Base-by-base conservation (phyloP, 2,888 invertebrate species). In the Temnothorax rugatulus region DNA sequence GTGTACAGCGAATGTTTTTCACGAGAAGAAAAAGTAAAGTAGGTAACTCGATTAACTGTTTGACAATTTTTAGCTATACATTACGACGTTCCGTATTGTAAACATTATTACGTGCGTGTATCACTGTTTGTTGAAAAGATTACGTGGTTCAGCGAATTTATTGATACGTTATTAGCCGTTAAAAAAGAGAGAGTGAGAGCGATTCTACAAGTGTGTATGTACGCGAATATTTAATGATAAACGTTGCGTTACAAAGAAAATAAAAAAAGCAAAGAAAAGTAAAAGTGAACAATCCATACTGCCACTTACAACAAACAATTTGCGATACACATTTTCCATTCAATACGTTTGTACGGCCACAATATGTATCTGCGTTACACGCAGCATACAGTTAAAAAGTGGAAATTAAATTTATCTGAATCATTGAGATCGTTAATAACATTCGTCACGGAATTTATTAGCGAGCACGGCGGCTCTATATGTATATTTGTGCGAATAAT, bases 1-100 rank as follows among this genome's bases (percentile, higher is more conserved):
- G 50, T 82, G 89, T 90, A 90, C 89, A 89, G 90, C 85, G 84
- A 84, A 66, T 82, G 85, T 90, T 89, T 89, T 89, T 89, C 89
- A 89, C 83, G 52, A 83, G 52, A 83, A 84, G 66, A 44, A 21
- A 69, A 25, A 57, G 68, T 50, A 34, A 74, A 63, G 34, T 59
- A 73, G 57, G 7, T 59, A 84, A 25, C 25, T 29, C 68, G 50
- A 84, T 64, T 76, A 64, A 71, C 68, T 68, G 73, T 79, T 63
- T 47, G 59, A 59, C 52, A 47, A 74, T 86, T 83, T 88, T 88
- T 88, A 86, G 83, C 83, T 77, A 83, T 82, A 79, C 69, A 41
- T 66, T 81, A 84, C 84, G 59, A 41, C 64, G 66, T 81, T 76
- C 59, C 52, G 68, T 71, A 66, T 54, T 64, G 47, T 84, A 81